phyloP scores from a whole-genome alignment of 2,888 invertebrate species.

The Drosophila kambysellisi region DNA sequence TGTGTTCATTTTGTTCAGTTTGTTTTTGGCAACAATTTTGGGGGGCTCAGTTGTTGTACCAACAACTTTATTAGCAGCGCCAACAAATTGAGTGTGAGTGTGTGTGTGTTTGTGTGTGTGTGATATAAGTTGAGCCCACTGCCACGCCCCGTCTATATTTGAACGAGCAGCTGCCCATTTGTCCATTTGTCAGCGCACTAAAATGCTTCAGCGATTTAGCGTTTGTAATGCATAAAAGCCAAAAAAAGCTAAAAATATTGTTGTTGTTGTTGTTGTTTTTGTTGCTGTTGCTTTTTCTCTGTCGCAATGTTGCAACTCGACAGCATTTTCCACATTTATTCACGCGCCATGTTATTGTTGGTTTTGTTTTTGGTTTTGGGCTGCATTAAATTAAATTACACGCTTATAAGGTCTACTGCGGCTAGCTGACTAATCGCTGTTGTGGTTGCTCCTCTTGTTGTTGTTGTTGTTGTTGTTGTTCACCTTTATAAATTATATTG shows the following conservation, averaged over 20 bases:
- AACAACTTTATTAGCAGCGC: slow-evolving; percentile 74
- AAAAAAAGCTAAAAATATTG: slow-evolving; percentile 29
- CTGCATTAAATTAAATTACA: slow-evolving; percentile 67
- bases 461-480: slow-evolving; percentile 28
- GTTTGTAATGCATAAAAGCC: slow-evolving; percentile 49
- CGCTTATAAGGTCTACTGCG: slow-evolving; percentile 54
- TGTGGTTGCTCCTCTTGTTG: slow-evolving; percentile 18
- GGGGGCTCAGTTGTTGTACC: slow-evolving; percentile 38
- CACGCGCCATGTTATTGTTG: slow-evolving; percentile 45
- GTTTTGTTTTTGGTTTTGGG: slow-evolving; percentile 27
- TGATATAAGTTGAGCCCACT: slow-evolving; percentile 43
- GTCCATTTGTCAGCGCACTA: slow-evolving; percentile 31
- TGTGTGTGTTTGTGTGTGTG: slow-evolving; percentile 35
- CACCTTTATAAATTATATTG: slow-evolving; percentile 57
- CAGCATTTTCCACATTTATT: slow-evolving; percentile 63
- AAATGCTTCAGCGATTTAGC: slow-evolving; percentile 51
- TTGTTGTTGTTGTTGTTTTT: neutral
- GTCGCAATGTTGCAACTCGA: slow-evolving; percentile 45
- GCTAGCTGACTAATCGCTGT: slow-evolving; percentile 45
- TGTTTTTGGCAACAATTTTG: slow-evolving; percentile 59
- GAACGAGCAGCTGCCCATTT: slow-evolving; percentile 10
- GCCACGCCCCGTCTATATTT: slow-evolving; percentile 43
- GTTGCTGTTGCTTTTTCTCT: slow-evolving; percentile 15
- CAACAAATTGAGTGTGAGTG: slow-evolving; percentile 50
- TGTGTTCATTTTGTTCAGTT: slow-evolving; percentile 34